Conservation (phyloP, 2,797 vertebrate genomes). For the Tamandua tetradactyla region DNA sequence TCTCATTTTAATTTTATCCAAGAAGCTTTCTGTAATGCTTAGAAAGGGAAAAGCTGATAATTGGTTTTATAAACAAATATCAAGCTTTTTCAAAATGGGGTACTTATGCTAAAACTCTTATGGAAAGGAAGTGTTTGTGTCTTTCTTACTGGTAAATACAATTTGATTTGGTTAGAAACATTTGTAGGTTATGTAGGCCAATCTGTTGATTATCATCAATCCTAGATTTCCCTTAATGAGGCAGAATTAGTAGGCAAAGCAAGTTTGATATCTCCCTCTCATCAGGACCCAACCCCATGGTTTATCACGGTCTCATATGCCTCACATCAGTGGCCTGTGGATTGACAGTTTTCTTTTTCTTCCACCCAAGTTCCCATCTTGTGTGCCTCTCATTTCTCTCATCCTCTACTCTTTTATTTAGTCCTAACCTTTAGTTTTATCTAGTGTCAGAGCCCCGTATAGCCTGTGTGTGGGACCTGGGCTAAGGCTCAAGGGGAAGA, state of each 20-base stretch:
- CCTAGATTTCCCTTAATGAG: neutral
- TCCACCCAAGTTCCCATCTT: neutral
- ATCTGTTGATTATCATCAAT: neutral
- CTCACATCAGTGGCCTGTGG: neutral
- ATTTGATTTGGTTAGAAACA: neutral
- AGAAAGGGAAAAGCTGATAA: neutral
- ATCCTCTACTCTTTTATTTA: neutral
- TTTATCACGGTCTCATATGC: neutral
- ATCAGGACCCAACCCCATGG: neutral
- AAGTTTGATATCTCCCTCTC: neutral
- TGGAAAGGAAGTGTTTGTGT: neutral
- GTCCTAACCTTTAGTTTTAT: neutral
- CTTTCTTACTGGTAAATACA: slow-evolving; percentile 20
- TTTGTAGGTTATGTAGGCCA: neutral
- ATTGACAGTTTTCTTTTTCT: neutral
- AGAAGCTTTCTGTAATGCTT: neutral
- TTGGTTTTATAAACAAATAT: slow-evolving; percentile 25
- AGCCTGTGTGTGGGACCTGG: neutral
- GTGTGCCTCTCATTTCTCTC: neutral
- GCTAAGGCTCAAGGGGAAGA: neutral
- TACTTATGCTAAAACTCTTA: neutral
- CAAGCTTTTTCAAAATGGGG: neutral
- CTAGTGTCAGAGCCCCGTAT: neutral
- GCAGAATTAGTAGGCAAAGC: neutral
- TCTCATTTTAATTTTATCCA: neutral